A percentile compares a stretch with the other conserved stretches of the same genome.
These are phyloP conservation scores for Torymus tubicola DNA, from an alignment of 2,888 invertebrate species.

Conservation along the genomic window DNA sequence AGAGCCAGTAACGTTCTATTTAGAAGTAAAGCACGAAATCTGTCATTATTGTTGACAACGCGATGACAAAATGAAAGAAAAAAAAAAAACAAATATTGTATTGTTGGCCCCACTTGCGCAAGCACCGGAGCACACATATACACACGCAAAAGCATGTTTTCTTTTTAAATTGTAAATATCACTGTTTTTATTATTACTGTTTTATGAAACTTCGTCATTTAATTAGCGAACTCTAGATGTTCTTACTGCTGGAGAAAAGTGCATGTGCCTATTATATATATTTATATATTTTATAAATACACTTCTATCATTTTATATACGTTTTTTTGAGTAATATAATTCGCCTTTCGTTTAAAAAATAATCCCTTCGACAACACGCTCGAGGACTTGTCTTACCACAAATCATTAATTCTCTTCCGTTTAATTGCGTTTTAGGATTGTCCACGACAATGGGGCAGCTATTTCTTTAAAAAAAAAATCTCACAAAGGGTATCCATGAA, in stretches of 20 bases:
- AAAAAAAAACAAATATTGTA: too few relatives aligned
- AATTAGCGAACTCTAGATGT: slow-evolving; percentile 37
- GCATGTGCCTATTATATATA: slow-evolving; percentile 53
- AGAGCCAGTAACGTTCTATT: slow-evolving; percentile 49
- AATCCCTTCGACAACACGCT: slow-evolving; percentile 47
- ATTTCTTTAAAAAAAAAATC: slow-evolving; percentile 74
- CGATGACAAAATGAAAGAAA: slow-evolving; percentile 8
- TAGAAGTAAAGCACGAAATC: slow-evolving; percentile 30
- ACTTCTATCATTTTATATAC: slow-evolving; percentile 24
- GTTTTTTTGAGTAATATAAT: slow-evolving; percentile 44
- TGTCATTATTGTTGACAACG: slow-evolving; percentile 31
- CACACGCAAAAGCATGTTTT: slow-evolving; percentile 66
- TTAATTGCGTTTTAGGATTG: slow-evolving; percentile 76
- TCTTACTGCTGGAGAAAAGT: slow-evolving; percentile 51
- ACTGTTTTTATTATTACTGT: slow-evolving; percentile 59
- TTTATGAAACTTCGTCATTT: slow-evolving; percentile 27
- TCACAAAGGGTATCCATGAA: slow-evolving; percentile 58
- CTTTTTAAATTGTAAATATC: slow-evolving; percentile 68
- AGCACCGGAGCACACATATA: slow-evolving; percentile 42
- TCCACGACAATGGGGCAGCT: slow-evolving; percentile 76
- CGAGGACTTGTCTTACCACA: slow-evolving; percentile 51
- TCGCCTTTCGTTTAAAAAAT: slow-evolving; percentile 58
- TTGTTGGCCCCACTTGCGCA: slow-evolving; percentile 26
- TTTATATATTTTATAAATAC: slow-evolving; percentile 34
- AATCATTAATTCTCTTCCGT: slow-evolving; percentile 73